A percentile compares a stretch with the other conserved stretches of the same genome.
phyloP scores from a whole-genome alignment of 2,888 invertebrate species.

The Drosophila robusta region DNA sequence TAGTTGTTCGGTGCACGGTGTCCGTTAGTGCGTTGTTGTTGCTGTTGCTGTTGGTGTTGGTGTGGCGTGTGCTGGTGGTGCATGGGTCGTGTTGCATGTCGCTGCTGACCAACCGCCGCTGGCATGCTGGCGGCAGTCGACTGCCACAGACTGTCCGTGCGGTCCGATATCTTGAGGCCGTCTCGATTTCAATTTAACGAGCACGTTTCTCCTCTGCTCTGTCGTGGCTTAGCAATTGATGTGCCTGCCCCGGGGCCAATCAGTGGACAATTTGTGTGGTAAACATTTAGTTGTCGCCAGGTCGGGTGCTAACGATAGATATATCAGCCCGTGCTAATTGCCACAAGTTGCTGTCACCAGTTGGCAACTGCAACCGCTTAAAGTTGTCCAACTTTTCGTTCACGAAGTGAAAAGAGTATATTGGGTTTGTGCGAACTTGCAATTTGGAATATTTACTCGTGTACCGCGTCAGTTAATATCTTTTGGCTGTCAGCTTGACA shows the following conservation, averaged over 20 bases:
- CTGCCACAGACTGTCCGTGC: conserved; percentile 83
- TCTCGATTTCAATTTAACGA: conserved; percentile 21
- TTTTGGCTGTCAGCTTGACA: no score
- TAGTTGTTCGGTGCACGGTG: conserved; percentile 38
- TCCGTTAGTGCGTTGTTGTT: conserved; percentile 41
- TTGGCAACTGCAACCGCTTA: background rate
- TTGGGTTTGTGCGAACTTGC: no score
- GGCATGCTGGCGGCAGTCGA: conserved; percentile 77
- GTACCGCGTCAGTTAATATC: no score
- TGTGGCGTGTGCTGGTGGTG: conserved; percentile 55
- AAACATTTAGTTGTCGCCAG: background rate
- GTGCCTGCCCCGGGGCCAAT: conserved; percentile 25
- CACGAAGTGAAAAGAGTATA: no score
- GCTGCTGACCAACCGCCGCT: conserved; percentile 44
- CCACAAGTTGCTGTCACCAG: conserved; percentile 34
- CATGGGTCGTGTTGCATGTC: conserved; percentile 64
- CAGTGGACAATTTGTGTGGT: conserved; percentile 18
- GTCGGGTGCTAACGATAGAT: conserved; percentile 8
- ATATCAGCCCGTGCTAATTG: conserved; percentile 57
- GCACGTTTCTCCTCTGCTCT: background rate
- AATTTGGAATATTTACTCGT: no score
- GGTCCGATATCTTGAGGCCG: conserved; percentile 82
- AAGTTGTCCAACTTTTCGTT: conserved; percentile 21
- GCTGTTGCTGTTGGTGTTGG: conserved; percentile 21
- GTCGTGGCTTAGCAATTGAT: conserved; percentile 1